These are phyloP conservation scores for Calcarius lapponicus DNA, from an alignment of 2,797 vertebrate genomes.

Conservation along the genomic window DNA sequence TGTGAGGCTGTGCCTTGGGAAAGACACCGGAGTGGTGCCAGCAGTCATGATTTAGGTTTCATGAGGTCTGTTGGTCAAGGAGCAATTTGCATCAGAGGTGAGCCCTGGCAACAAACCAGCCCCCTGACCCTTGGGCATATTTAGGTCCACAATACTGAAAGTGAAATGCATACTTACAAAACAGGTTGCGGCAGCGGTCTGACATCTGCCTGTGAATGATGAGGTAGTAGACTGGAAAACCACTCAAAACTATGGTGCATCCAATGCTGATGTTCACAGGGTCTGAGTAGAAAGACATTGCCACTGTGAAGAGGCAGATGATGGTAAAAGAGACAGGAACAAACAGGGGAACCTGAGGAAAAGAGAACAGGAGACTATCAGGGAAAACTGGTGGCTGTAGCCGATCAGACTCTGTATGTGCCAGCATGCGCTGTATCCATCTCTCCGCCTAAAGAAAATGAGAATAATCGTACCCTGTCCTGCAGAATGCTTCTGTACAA, in stretches of 20 bases:
- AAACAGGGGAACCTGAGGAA: conserved; percentile 69
- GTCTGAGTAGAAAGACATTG: conserved; percentile 76
- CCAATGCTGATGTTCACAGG: conserved; percentile 73
- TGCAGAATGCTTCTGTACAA: not conserved
- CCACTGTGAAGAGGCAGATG: conserved; percentile 73
- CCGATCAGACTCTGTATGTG: rapidly evolving
- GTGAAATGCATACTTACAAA: conserved; percentile 55
- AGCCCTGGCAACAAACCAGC: not conserved
- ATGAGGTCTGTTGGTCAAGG: not conserved
- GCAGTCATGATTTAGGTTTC: not conserved
- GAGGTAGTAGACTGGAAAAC: conserved; percentile 75
- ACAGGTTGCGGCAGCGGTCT: not conserved
- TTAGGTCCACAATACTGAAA: not conserved
- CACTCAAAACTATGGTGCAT: conserved; percentile 69
- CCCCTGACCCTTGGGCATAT: rapidly evolving
- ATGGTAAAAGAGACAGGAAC: conserved; percentile 70
- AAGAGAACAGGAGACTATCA: not conserved
- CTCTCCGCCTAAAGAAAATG: not conserved
- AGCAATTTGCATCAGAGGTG: not conserved
- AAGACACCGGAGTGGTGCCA: not conserved
- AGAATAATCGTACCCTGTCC: not conserved
- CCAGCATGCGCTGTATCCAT: not conserved
- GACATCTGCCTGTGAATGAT: conserved; percentile 46
- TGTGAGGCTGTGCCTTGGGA: not conserved
- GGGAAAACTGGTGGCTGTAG: not conserved